Evolutionary conservation across 92 coral and sea anemone species (phyloP).

Genomic region (Epizoanthus scotinus): DNA sequence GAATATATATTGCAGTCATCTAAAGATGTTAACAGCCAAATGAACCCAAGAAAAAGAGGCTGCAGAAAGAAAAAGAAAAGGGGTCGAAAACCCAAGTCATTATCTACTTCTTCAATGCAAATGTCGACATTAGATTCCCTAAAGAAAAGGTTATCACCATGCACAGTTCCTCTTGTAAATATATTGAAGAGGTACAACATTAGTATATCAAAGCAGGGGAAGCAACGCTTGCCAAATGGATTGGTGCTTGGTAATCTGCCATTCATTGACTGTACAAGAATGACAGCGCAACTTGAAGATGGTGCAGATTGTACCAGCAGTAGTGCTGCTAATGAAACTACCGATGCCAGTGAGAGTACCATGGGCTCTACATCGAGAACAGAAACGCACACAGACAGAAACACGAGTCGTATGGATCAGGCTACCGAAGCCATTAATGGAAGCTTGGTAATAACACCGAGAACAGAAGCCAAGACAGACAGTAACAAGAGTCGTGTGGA

Average conservation of each 20-base stretch:
- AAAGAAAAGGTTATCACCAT: not conserved
- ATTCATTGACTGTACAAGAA: not conserved
- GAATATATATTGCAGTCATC: not conserved
- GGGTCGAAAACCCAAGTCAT: not conserved
- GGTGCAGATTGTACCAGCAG: not conserved
- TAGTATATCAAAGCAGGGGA: not conserved
- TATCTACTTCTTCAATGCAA: not conserved
- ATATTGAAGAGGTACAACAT: not conserved
- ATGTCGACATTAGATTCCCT: not conserved
- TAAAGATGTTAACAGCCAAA: not conserved
- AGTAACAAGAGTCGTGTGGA: no score
- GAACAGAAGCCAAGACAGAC: not conserved
- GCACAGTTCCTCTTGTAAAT: conserved; percentile 3
- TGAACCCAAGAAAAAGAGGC: not conserved
- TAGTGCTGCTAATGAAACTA: no score
- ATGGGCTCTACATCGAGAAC: not conserved
- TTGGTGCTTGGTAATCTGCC: not conserved
- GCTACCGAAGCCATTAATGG: not conserved
- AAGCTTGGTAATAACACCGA: not conserved
- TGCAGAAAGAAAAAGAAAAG: not conserved
- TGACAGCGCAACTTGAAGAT: not conserved
- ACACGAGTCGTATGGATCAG: not conserved
- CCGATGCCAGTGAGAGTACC: not conserved
- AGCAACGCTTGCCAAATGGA: not conserved
- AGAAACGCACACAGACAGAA: no score